phyloP scores from a whole-genome alignment of 2,888 invertebrate species.

The Galerucella calmariensis region DNA sequence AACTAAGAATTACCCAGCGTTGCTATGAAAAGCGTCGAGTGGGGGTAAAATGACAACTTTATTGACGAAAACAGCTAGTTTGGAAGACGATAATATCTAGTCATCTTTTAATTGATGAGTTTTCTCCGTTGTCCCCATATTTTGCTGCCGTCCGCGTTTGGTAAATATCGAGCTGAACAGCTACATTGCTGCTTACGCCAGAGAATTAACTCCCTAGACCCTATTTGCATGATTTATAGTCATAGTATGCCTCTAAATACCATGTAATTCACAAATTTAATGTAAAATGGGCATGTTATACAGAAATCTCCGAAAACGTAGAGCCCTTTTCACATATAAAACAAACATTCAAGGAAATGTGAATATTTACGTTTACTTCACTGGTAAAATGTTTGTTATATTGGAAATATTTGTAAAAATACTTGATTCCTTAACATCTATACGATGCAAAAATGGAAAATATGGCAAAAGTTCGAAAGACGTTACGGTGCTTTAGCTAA shows the following conservation, averaged over 20 bases:
- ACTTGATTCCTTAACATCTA: not conserved
- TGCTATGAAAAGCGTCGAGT: conserved; percentile 11
- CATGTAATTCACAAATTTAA: conserved; percentile 82
- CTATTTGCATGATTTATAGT: conserved; percentile 72
- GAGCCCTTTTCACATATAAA: conserved; percentile 57
- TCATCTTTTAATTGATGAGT: conserved; percentile 54
- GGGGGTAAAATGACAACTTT: conserved; percentile 31
- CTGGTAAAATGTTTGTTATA: not conserved
- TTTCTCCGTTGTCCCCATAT: conserved; percentile 51
- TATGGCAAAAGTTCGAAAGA: too few species aligned
- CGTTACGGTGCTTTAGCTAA: too few species aligned
- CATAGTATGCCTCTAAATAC: conserved; percentile 79
- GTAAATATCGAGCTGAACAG: conserved; percentile 54
- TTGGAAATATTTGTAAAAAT: not conserved
- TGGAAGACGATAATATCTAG: conserved; percentile 48
- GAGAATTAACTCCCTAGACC: conserved; percentile 65
- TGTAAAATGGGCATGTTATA: conserved; percentile 70
- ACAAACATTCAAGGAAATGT: conserved; percentile 55
- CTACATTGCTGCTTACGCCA: conserved; percentile 59
- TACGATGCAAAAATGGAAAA: too few species aligned
- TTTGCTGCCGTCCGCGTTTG: conserved; percentile 30
- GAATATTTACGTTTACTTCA: conserved; percentile 5
- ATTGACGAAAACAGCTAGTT: conserved; percentile 39
- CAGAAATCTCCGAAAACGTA: conserved; percentile 63
- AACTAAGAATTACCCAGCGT: too few species aligned